Evolutionary conservation across 2,113 vertebrate species (phyloP).

Genomic region (Elgaria multicarinata): DNA sequence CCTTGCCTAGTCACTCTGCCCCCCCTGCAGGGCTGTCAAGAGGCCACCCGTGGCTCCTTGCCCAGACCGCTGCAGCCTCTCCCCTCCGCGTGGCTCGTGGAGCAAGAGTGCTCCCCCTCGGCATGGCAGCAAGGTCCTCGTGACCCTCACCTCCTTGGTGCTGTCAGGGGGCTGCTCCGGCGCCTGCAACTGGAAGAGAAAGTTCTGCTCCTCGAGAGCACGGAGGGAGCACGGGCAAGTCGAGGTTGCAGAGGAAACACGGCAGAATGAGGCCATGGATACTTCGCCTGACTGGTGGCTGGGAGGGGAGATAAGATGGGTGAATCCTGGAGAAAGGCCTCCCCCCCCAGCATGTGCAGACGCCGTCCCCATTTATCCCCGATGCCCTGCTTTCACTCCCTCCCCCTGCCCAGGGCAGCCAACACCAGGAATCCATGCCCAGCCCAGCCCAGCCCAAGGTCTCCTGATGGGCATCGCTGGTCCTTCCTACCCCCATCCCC

Average conservation of each 20-base stretch:
- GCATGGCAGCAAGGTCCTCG: fast-evolving
- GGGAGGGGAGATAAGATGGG: background rate
- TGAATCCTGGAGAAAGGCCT: too few relatives aligned
- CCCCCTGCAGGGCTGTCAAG: background rate
- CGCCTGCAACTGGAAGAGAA: conserved; percentile 87
- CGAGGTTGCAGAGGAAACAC: conserved; percentile 76
- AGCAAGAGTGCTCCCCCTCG: background rate
- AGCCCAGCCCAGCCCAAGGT: too few relatives aligned
- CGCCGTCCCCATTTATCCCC: background rate
- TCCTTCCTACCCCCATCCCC: too few relatives aligned
- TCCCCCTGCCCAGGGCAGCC: background rate
- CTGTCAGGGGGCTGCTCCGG: conserved; percentile 82
- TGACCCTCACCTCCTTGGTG: conserved; percentile 80
- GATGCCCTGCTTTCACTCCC: background rate
- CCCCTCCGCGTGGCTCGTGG: too few relatives aligned
- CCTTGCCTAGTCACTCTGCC: fast-evolving
- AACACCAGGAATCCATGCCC: too few relatives aligned
- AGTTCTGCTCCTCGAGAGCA: conserved; percentile 90
- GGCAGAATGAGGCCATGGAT: conserved; percentile 86
- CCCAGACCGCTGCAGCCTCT: too few relatives aligned
- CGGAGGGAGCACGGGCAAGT: conserved; percentile 83
- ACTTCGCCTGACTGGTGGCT: conserved; percentile 90
- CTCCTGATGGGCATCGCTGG: too few relatives aligned
- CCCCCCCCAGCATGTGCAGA: too few relatives aligned
- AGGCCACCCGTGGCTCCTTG: background rate